Base-by-base conservation (phyloP, 2,113 vertebrate species). In the Phaethornis superciliosus region DNA sequence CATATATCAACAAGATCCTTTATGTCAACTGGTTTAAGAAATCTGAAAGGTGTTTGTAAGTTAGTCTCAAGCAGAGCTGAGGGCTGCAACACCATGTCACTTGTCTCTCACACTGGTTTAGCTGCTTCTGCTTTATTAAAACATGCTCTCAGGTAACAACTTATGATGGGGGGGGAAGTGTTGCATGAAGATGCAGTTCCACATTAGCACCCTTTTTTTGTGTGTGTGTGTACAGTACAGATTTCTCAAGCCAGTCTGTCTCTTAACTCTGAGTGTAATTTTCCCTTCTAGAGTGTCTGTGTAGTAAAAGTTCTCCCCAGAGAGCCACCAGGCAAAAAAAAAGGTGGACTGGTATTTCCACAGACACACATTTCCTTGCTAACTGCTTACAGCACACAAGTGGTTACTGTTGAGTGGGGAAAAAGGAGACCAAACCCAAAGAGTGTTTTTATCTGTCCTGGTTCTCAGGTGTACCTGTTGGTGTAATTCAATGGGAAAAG, bases 401-500 rank as follows among this genome's bases (percentile, higher is more conserved):
- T 14, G 23, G 20, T 69, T 72, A 12, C 17, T 44, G 15, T 9
- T 44, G 40, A 11, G 15, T 12, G 10, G 6, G 15, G 19, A 8
- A 8, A 2, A 77, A 74, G 40, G 51, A 82, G 10, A 33, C 46
- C 46, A 86, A 89, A 15, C 32, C 15, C 77, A 37, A 21, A 20
- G 26, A 30, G 18, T 4, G 15, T 9, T 52, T 90, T 40, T 46
- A 60, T 17, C 47, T 46, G 17, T 49, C 33, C 49, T 44, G 40
- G 11, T 47, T 32, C 64, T 64, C 46, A 24, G 40, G 26, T 18
- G 1, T 11, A 27, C 0, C 0, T 35, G 5, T 35, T 0, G 0
- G 14, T 81, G 49, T 20, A 42, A 51, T 51, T 68, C 65, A 78
- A 10, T 46, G 22, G 37, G 40, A 77, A 26, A 18, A 23, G 28